Percentiles rank a stretch among this genome's conserved stretches.
Evolutionary conservation across 2,113 vertebrate species (phyloP).

Genomic region (Takifugu bimaculatus): DNA sequence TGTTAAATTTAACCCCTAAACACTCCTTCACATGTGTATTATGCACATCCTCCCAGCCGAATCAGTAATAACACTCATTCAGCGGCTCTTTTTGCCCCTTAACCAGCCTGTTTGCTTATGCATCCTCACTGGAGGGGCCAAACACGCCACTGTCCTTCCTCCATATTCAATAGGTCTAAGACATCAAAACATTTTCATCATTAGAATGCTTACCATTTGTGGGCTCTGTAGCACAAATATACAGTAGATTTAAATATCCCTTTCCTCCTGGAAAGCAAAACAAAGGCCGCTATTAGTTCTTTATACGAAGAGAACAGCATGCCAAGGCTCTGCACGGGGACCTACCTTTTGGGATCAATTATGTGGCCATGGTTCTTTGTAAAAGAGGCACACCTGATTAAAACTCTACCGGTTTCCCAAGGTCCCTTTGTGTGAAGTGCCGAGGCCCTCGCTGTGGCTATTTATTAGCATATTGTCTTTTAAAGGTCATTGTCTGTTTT

Average conservation of each 20-base stretch:
- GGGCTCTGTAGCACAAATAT: constrained; percentile 70
- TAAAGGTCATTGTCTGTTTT: constrained; percentile 77
- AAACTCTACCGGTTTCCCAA: constrained; percentile 67
- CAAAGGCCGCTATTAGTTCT: constrained; percentile 69
- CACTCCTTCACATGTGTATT: constrained; percentile 16
- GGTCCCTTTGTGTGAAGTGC: constrained; percentile 70
- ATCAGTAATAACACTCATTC: constrained; percentile 83
- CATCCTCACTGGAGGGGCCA: constrained; percentile 68
- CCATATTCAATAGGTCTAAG: constrained; percentile 71
- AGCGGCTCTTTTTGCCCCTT: constrained; percentile 68
- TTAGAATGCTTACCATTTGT: constrained; percentile 75
- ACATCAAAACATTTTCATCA: constrained; percentile 74
- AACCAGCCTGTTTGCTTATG: constrained; percentile 61
- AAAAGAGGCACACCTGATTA: constrained; percentile 72
- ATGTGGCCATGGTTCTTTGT: constrained; percentile 74
- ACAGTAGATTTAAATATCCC: constrained; percentile 68
- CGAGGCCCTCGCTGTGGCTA: constrained; percentile 65
- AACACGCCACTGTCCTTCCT: constrained; percentile 58
- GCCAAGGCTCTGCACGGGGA: constrained; percentile 70
- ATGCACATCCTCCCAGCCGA: constrained; percentile 52
- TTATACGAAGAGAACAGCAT: constrained; percentile 63
- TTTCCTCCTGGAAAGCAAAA: constrained; percentile 61
- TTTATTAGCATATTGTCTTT: constrained; percentile 80
- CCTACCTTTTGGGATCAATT: constrained; percentile 81
- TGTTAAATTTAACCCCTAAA: constrained; percentile 43